phyloP scores from a whole-genome alignment of 2,113 vertebrate species.

The Aplodontia rufa region DNA sequence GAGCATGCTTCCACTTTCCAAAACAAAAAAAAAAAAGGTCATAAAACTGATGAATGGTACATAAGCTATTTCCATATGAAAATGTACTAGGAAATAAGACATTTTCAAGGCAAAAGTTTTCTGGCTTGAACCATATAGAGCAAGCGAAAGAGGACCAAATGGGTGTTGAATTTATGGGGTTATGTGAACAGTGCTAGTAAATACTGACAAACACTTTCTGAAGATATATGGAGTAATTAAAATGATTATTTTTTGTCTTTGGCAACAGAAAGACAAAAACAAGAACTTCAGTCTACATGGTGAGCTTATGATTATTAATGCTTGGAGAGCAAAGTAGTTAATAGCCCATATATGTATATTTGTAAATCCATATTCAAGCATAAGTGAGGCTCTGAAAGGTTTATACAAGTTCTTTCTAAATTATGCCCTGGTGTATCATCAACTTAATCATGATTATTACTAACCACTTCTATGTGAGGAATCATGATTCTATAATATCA shows the following conservation, averaged over 20 bases:
- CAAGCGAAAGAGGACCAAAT: slow-evolving; percentile 72
- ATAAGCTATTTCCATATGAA: slow-evolving; percentile 81
- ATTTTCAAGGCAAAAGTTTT: slow-evolving; percentile 79
- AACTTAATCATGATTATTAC: not conserved
- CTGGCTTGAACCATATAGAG: slow-evolving; percentile 61
- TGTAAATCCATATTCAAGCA: slow-evolving; percentile 40
- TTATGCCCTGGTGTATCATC: not conserved
- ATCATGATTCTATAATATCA: not conserved
- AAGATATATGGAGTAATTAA: slow-evolving; percentile 68
- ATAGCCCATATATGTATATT: not conserved
- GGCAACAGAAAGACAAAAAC: slow-evolving; percentile 69
- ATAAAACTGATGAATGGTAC: slow-evolving; percentile 83
- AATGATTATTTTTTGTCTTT: slow-evolving; percentile 70
- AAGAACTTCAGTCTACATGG: slow-evolving; percentile 53
- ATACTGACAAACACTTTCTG: slow-evolving; percentile 66
- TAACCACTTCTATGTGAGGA: not conserved
- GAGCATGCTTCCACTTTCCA: slow-evolving; percentile 77
- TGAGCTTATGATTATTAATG: slow-evolving; percentile 74
- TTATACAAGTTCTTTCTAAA: not conserved
- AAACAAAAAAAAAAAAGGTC: slow-evolving; percentile 51
- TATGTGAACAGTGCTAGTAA: slow-evolving; percentile 75
- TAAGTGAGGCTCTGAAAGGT: not conserved
- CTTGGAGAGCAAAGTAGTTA: slow-evolving; percentile 74
- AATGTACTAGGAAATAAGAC: slow-evolving; percentile 77
- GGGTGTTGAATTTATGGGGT: slow-evolving; percentile 71